Evolutionary conservation across 2,888 invertebrate species (phyloP).

Genomic region (Lysandra coridon): DNA sequence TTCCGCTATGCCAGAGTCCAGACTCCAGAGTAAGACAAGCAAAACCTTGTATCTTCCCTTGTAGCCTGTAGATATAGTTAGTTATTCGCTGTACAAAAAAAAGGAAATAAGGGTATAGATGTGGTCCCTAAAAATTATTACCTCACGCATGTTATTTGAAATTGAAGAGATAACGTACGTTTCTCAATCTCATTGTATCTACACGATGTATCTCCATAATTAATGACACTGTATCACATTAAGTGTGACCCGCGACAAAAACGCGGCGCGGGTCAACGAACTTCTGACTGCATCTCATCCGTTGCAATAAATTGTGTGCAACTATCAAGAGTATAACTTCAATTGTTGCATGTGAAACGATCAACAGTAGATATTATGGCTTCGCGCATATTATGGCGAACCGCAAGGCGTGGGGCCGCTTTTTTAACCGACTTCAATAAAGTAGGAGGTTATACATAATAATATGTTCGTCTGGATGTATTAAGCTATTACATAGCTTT

Average conservation of each 20-base stretch:
- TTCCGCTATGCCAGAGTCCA: no score
- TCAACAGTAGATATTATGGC: conserved; percentile 13
- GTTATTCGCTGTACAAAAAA: no score
- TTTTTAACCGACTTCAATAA: no score
- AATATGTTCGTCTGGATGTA: no score
- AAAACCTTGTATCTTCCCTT: no score
- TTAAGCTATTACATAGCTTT: no score
- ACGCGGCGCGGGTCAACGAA: conserved; percentile 37
- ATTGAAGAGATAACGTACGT: neutral
- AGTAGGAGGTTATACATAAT: no score
- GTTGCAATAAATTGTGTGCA: conserved; percentile 36
- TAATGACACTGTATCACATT: conserved; percentile 19
- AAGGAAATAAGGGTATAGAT: no score
- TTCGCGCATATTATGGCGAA: neutral
- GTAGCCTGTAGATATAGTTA: no score
- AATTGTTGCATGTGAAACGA: conserved; percentile 26
- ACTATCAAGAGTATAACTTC: conserved; percentile 14
- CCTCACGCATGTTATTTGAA: neutral
- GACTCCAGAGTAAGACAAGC: no score
- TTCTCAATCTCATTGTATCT: conserved; percentile 22
- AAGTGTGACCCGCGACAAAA: conserved; percentile 39
- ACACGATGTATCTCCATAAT: conserved; percentile 15
- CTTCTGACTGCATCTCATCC: conserved; percentile 40
- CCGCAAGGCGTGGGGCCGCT: no score
- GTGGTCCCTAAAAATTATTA: neutral